Evolutionary conservation across 2,888 invertebrate species (phyloP).

Genomic region (Spisula solida): DNA sequence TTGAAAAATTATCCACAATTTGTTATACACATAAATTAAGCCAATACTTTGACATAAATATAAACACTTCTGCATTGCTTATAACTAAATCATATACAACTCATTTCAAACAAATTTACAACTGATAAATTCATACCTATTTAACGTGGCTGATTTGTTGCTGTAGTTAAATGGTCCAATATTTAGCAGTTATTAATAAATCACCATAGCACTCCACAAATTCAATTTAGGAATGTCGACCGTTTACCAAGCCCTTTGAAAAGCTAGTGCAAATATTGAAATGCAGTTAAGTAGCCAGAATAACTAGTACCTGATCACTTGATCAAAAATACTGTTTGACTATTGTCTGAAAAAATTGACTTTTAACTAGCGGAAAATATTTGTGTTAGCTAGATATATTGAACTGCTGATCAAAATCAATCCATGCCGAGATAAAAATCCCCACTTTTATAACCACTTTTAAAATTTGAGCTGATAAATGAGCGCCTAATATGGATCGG

Average conservation of each 20-base stretch:
- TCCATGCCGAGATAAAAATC: constrained; percentile 9
- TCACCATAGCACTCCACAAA: constrained; percentile 15
- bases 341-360: constrained; percentile 25
- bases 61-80: too few species aligned
- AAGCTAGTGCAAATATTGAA: constrained; percentile 43
- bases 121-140: background rate
- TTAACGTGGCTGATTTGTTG: background rate
- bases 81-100: background rate
- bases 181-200: constrained; percentile 8
- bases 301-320: background rate
- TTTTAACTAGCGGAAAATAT: constrained; percentile 27
- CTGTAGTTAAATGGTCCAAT: background rate
- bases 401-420: constrained; percentile 24
- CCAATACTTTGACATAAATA: too few species aligned
- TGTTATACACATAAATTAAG: background rate
- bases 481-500: constrained; percentile 1
- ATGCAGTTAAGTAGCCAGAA: constrained; percentile 37
- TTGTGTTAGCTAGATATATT: constrained; percentile 5
- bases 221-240: constrained; percentile 31
- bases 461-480: constrained; percentile 37
- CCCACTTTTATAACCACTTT: background rate
- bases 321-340: constrained; percentile 19
- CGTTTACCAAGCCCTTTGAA: constrained; percentile 5
- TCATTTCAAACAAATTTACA: background rate
- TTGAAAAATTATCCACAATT: background rate